Conservation (phyloP, 1,140 invertebrate species). For the Procambarus virginalis region DNA sequence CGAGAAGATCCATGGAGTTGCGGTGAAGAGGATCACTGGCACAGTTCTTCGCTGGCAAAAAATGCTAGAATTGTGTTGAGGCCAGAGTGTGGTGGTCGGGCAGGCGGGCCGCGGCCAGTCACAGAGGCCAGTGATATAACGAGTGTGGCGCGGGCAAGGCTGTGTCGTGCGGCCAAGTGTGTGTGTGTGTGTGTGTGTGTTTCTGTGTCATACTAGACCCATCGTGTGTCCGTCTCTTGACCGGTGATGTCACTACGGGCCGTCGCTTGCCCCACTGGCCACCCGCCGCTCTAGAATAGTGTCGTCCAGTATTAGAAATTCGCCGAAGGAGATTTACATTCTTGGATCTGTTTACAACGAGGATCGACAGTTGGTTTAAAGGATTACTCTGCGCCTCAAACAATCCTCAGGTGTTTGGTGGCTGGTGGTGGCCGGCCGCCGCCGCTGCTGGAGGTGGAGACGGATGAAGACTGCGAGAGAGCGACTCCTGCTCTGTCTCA, state of each 20-base stretch:
- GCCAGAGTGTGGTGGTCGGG: not conserved
- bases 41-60: not conserved
- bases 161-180: not conserved
- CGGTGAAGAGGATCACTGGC: not conserved
- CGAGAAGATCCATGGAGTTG: not conserved
- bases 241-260: not conserved
- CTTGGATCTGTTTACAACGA: not conserved
- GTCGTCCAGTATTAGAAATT: not conserved
- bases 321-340: constrained; percentile 18
- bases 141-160: not conserved
- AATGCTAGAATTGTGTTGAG: not conserved
- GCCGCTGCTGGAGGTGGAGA: not conserved
- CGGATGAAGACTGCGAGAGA: not conserved
- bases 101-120: not conserved
- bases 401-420: not conserved
- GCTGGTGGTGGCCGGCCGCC: not conserved
- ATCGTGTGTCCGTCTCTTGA: not conserved
- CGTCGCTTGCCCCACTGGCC: not conserved
- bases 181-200: not conserved
- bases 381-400: constrained; percentile 20
- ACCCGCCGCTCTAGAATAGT: not conserved
- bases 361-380: not conserved
- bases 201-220: not conserved
- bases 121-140: not conserved
- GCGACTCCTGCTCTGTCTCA: constrained; percentile 4